Percentiles rank a stretch among this genome's conserved stretches.
Evolutionary conservation across 1,140 invertebrate species (phyloP).

Genomic region (Proctacanthus coquilletti): DNA sequence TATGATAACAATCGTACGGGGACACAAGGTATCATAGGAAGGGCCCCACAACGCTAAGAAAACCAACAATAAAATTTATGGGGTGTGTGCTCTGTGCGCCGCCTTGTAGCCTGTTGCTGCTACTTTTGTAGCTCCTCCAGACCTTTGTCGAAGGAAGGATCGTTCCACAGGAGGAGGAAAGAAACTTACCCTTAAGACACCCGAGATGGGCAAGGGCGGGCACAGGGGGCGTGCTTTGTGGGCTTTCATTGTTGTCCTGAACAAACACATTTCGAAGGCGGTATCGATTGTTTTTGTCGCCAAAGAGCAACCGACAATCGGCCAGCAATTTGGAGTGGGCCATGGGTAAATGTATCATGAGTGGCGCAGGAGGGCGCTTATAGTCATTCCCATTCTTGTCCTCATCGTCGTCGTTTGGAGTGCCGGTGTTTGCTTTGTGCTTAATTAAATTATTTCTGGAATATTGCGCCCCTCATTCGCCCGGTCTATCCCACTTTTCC

Average conservation of each 20-base stretch:
- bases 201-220: too few relatives aligned
- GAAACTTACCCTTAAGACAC: too few relatives aligned
- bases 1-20: too few relatives aligned
- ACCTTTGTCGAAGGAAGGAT: too few relatives aligned
- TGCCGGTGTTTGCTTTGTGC: neutral
- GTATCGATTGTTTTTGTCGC: neutral
- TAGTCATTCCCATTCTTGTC: neutral
- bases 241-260: neutral
- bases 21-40: too few relatives aligned
- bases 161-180: too few relatives aligned
- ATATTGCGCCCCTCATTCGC: neutral
- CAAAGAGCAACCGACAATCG: neutral
- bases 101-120: too few relatives aligned
- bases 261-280: neutral
- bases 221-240: too few relatives aligned
- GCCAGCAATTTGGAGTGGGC: neutral
- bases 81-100: too few relatives aligned
- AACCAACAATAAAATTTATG: too few relatives aligned
- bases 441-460: constrained; percentile 1
- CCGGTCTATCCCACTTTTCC: neutral
- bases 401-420: neutral
- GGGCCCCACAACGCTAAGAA: too few relatives aligned
- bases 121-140: too few relatives aligned
- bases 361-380: neutral
- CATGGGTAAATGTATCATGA: neutral